phyloP scores from a whole-genome alignment of 2,797 vertebrate species.

The Yasuhikotakia modesta region DNA sequence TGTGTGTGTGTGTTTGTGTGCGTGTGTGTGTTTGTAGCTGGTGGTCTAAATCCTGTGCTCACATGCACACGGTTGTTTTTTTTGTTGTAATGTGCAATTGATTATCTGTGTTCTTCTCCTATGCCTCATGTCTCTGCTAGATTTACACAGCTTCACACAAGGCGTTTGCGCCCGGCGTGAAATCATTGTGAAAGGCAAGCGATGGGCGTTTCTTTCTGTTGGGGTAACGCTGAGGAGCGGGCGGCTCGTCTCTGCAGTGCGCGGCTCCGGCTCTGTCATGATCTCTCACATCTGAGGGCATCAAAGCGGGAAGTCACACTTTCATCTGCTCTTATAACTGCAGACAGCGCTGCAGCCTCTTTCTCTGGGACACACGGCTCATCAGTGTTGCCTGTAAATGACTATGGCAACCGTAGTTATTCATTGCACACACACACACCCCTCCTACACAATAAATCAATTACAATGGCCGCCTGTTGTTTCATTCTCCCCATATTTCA shows the following conservation, averaged over 20 bases:
- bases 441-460: slow-evolving; percentile 29
- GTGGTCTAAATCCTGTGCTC: not conserved
- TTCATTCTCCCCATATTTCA: not conserved
- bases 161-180: slow-evolving; percentile 36
- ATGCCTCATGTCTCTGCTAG: slow-evolving; percentile 1
- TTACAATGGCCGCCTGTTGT: not conserved
- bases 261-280: slow-evolving; percentile 48
- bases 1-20: too few relatives aligned
- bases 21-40: too few relatives aligned
- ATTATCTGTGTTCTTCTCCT: slow-evolving; percentile 31
- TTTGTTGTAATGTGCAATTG: slow-evolving; percentile 18
- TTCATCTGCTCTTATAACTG: slow-evolving; percentile 50
- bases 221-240: slow-evolving; percentile 13
- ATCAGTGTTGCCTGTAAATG: slow-evolving; percentile 29
- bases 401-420: slow-evolving; percentile 12
- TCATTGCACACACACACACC: not conserved
- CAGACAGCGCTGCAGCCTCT: slow-evolving; percentile 37
- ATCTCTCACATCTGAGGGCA: slow-evolving; percentile 54
- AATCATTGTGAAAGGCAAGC: slow-evolving; percentile 33
- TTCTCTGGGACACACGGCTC: slow-evolving; percentile 29
- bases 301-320: slow-evolving; percentile 54
- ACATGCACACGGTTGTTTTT: not conserved
- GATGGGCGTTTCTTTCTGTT: slow-evolving; percentile 1
- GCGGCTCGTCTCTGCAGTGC: not conserved
- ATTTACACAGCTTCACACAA: slow-evolving; percentile 27